Evolutionary conservation across 2,113 vertebrate genomes (phyloP), one percentile per base, ranked within the genome.

Genomic region (Chaetorhynchus papuensis): DNA sequence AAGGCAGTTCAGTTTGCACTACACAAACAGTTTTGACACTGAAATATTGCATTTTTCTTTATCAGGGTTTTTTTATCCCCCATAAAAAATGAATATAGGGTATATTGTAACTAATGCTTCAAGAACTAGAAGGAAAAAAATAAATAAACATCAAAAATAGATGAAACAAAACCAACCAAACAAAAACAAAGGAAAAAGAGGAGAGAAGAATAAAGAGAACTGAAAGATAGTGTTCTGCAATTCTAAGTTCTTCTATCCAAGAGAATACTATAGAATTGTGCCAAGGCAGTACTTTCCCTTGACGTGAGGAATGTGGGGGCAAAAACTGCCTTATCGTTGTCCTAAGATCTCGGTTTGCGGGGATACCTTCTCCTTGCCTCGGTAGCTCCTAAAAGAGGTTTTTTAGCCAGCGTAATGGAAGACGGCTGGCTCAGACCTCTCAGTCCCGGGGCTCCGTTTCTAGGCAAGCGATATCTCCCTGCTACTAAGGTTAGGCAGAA

Each of bases 11-110:
- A 2, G 20, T 71, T 90, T 61, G 10, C 7, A 41, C 7, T 27
- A 27, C 14, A 35, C 13, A 80, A 76, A 33, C 8, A 41, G 3
- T n/a, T 92, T 85, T 70, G 37, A 57, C 15, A 22, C 3, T 8
- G 19, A 33, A 70, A 82, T 5, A 37, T 15, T 41, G 1, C 5
- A 27, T 44, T 70, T n/a, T 50, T 70, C 8, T 1, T 70, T 30
- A n/a, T 35, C 2, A 1, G 30, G 23, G 7, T 11, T n/a, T 35
- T 27, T 14, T 47, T n/a, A n/a, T 4, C 8, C 1, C 3, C 13
- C 13, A 26, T 23, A 26, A 82, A 77, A 71, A 57, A 3, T 21
- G 13, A 49, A 1, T 49, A 41, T 49, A 22, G 5, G 7, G 2
- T 60, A 33, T 22, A 39, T 47, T 47, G 42, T 35, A 74, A 69